A percentile compares a stretch with the other conserved stretches of the same genome.
Evolutionary conservation across 2,113 vertebrate genomes (phyloP).

Genomic region (Montifringilla adamsi): DNA sequence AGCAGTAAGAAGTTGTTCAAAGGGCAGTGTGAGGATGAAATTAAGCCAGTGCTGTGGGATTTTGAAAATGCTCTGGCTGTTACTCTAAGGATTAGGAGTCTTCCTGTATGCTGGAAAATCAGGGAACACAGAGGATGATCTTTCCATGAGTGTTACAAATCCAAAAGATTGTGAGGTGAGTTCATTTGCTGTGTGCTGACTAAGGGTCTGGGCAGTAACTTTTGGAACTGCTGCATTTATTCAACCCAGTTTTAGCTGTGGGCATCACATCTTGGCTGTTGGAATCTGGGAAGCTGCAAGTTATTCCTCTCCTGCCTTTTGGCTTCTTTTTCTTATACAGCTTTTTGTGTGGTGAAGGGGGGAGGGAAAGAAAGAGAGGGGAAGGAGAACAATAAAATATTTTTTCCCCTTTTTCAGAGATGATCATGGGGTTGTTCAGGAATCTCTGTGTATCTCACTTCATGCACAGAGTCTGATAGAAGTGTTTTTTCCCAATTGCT

Average conservation of each 20-base stretch:
- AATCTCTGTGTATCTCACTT: not conserved
- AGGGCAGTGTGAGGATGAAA: not conserved
- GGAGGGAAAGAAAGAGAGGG: not conserved
- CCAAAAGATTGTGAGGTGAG: not conserved
- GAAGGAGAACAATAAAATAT: not conserved
- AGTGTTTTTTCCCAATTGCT: not conserved
- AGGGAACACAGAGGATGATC: not conserved
- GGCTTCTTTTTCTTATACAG: not conserved
- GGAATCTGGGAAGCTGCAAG: not conserved
- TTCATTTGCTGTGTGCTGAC: not conserved
- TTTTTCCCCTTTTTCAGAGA: not conserved
- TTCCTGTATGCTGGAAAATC: not conserved
- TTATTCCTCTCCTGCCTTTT: constrained; percentile 8
- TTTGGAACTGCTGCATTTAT: not conserved
- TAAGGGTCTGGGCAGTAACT: not conserved
- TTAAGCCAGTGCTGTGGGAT: not conserved
- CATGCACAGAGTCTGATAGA: not conserved
- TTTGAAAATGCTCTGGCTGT: not conserved
- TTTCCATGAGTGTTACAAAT: not conserved
- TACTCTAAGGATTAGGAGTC: not conserved
- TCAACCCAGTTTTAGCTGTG: not conserved
- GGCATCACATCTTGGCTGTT: constrained; percentile 1
- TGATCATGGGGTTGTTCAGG: not conserved
- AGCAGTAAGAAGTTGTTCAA: not conserved
- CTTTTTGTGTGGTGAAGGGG: not conserved